Percentiles rank a stretch among this genome's conserved stretches.
phyloP scores from a whole-genome alignment of 2,888 invertebrate genomes.

The Tiliacea citrago region DNA sequence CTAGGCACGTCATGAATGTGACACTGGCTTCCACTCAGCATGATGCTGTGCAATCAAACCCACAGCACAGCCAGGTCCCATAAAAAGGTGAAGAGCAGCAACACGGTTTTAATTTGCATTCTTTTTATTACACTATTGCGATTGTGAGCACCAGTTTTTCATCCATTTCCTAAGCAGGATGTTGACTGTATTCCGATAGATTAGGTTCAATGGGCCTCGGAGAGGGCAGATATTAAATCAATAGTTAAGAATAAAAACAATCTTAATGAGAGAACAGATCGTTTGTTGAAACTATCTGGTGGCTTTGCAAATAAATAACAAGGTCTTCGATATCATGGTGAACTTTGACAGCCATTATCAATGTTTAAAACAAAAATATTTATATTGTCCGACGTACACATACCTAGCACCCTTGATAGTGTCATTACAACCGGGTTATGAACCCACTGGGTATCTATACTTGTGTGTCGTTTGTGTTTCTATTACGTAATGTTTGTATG shows the following conservation, averaged over 20 bases:
- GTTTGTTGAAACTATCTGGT: slow-evolving; percentile 51
- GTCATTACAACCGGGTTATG: slow-evolving; percentile 74
- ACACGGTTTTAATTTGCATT: background rate
- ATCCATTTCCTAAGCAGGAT: background rate
- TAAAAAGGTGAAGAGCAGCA: background rate
- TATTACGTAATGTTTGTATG: slow-evolving; percentile 72
- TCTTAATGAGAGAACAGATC: slow-evolving; percentile 29
- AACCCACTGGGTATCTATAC: slow-evolving; percentile 30
- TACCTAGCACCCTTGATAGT: slow-evolving; percentile 70
- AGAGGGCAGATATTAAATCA: background rate
- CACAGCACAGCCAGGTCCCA: no score
- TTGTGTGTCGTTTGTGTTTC: slow-evolving; percentile 50
- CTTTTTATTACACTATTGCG: no score
- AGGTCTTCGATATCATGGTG: slow-evolving; percentile 75
- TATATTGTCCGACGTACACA: slow-evolving; percentile 70
- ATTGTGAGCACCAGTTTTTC: background rate
- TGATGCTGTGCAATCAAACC: no score
- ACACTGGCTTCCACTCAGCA: no score
- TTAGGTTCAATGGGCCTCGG: background rate
- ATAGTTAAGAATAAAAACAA: background rate
- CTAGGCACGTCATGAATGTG: no score
- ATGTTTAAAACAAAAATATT: slow-evolving; percentile 82
- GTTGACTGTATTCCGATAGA: background rate
- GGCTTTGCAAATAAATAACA: slow-evolving; percentile 78
- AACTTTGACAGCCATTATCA: slow-evolving; percentile 83